phyloP scores from a whole-genome alignment of 2,113 vertebrate species.

The Aphelocoma coerulescens region DNA sequence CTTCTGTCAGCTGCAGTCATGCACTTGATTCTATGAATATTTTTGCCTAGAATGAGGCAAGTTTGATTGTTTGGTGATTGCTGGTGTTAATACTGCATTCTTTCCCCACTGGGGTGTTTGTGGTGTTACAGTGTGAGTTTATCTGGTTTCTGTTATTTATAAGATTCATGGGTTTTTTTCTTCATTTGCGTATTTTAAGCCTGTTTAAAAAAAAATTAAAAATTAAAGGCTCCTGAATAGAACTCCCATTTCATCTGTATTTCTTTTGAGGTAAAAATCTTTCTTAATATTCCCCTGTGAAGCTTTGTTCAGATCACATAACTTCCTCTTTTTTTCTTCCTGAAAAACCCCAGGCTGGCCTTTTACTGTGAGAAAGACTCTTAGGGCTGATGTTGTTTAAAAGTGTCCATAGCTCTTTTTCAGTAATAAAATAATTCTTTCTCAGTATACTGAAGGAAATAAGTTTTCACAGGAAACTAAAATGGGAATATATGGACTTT shows the following conservation, averaged over 20 bases:
- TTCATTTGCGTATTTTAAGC: neutral
- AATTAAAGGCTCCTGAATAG: neutral
- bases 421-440: neutral
- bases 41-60: neutral
- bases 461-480: neutral
- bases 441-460: neutral
- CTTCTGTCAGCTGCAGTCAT: neutral
- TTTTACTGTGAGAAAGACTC: neutral
- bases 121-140: neutral
- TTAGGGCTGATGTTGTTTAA: neutral
- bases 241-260: neutral
- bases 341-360: neutral
- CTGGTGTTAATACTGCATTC: neutral
- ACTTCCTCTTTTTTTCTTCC: neutral
- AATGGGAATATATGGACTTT: neutral
- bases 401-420: neutral
- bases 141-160: constrained; percentile 34
- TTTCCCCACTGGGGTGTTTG: neutral
- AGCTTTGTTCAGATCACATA: neutral
- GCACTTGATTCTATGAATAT: neutral
- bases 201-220: neutral
- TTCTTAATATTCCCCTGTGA: neutral
- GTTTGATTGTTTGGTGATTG: neutral
- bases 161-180: neutral
- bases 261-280: neutral